phyloP scores from a whole-genome alignment of 2,888 invertebrate species.

The Andrena hattorfiana region DNA sequence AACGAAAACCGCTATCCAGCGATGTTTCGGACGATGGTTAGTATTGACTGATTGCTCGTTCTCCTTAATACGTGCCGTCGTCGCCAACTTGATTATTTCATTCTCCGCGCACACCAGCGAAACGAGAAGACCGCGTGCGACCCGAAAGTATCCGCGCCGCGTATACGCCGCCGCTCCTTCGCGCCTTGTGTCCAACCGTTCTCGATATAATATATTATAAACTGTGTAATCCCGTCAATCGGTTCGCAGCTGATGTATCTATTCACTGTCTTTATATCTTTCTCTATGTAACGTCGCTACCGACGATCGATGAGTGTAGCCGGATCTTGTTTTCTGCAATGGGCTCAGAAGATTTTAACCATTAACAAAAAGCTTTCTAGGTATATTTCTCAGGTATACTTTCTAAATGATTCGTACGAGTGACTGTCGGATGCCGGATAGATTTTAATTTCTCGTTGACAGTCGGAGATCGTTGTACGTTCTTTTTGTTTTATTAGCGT shows the following conservation, averaged over 20 bases:
- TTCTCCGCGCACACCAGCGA: background rate
- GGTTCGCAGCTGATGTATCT: slow-evolving; percentile 65
- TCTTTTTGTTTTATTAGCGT: background rate
- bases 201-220: background rate
- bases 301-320: slow-evolving; percentile 83
- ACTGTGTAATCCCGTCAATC: slow-evolving; percentile 20
- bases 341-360: slow-evolving; percentile 84
- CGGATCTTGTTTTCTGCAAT: slow-evolving; percentile 84
- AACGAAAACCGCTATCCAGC: slow-evolving; percentile 77
- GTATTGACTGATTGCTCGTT: slow-evolving; percentile 66
- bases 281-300: slow-evolving; percentile 81
- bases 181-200: background rate
- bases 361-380: slow-evolving; percentile 84
- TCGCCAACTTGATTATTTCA: background rate
- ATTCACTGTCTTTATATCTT: slow-evolving; percentile 80
- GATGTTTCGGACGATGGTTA: slow-evolving; percentile 85
- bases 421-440: slow-evolving; percentile 25
- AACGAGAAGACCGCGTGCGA: background rate
- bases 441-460: slow-evolving; percentile 5
- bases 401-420: slow-evolving; percentile 34
- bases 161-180: background rate
- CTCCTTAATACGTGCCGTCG: background rate
- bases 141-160: background rate
- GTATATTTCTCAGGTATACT: slow-evolving; percentile 74
- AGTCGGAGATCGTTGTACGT: background rate